Evolutionary conservation across 2,113 vertebrate species (phyloP).

Genomic region (Triplophysa tibetana): DNA sequence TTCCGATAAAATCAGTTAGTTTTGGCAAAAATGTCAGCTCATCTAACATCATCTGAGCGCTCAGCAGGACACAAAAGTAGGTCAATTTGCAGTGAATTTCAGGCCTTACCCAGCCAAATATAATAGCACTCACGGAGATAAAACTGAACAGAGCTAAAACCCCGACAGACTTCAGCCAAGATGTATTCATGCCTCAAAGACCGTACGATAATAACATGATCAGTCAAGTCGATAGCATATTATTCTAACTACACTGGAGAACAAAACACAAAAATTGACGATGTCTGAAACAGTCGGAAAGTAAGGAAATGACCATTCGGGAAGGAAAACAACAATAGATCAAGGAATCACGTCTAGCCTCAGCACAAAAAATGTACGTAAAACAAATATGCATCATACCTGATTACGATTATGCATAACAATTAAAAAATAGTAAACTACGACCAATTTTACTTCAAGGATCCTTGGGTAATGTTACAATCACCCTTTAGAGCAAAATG

Average conservation of each 20-base stretch:
- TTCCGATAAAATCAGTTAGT: neutral
- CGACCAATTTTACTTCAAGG: too few species aligned
- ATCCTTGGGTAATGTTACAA: too few species aligned
- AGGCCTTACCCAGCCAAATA: constrained; percentile 26
- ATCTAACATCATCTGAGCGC: neutral
- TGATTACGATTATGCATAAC: too few species aligned
- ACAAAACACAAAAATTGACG: constrained; percentile 17
- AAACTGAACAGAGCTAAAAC: constrained; percentile 34
- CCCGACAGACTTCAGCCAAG: constrained; percentile 45
- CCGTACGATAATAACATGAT: constrained; percentile 51
- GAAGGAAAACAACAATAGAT: too few species aligned
- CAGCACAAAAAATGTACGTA: neutral
- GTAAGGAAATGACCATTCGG: too few species aligned
- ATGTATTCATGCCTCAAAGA: constrained; percentile 52
- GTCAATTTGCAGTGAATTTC: constrained; percentile 29
- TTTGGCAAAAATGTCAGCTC: constrained; percentile 2
- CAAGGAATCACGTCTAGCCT: too few species aligned
- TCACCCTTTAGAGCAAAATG: too few species aligned
- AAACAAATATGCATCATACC: neutral
- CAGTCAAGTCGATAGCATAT: constrained; percentile 59
- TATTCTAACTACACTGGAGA: constrained; percentile 49
- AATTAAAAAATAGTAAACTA: too few species aligned
- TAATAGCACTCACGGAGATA: constrained; percentile 31
- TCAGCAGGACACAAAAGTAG: constrained; percentile 32
- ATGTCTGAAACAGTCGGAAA: neutral